A percentile compares a stretch with the other conserved stretches of the same genome.
Evolutionary conservation across 2,113 vertebrate genomes (phyloP).

Genomic region (Nycticryphes semicollaris): DNA sequence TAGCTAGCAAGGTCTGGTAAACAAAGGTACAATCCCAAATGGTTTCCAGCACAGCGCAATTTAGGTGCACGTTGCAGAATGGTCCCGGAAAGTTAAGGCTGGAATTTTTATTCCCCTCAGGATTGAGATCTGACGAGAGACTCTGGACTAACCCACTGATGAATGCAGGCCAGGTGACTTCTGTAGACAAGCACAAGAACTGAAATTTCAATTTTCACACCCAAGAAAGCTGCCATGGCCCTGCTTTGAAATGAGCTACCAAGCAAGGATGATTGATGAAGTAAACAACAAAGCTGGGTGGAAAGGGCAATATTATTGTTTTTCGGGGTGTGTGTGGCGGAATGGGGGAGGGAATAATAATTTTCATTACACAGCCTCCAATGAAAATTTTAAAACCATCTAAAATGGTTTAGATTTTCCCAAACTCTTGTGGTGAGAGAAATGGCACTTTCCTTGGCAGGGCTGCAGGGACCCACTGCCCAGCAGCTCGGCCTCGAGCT

Average conservation of each 20-base stretch:
- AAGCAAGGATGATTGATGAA: conserved; percentile 33
- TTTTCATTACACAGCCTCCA: not conserved
- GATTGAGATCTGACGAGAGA: not conserved
- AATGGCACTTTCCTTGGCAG: not conserved
- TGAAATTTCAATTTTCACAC: conserved; percentile 11
- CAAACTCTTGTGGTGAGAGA: not conserved
- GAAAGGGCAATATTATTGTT: not conserved
- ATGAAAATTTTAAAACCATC: not conserved
- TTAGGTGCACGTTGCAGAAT: not conserved
- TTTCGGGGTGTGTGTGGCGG: not conserved
- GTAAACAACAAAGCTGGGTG: not conserved
- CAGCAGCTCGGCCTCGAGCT: not conserved
- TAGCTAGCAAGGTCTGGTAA: not conserved
- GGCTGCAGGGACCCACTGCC: accelerated
- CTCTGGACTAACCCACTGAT: not conserved
- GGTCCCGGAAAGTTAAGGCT: not conserved
- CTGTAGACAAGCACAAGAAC: not conserved
- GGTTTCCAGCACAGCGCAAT: not conserved
- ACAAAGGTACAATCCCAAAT: not conserved
- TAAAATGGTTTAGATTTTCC: not conserved
- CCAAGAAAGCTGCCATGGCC: not conserved
- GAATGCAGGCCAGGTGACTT: not conserved
- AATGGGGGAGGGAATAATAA: not conserved
- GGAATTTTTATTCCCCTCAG: not conserved
- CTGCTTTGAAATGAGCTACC: not conserved